Base-by-base conservation (phyloP, 2,888 invertebrate species). In the Amiota communis region DNA sequence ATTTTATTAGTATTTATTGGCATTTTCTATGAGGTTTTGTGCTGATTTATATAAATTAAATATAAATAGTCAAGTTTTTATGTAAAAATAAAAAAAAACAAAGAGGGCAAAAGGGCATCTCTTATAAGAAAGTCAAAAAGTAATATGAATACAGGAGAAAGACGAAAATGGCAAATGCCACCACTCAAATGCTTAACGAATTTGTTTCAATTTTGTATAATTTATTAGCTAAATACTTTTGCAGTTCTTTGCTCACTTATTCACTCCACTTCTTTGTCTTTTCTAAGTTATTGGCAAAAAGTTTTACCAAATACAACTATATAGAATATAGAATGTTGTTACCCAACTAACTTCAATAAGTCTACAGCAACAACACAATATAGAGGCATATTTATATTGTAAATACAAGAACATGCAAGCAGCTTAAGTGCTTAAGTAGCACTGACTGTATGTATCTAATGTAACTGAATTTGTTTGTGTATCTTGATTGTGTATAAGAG, bases 151-250 rank as follows among this genome's bases (percentile, higher is more conserved):
- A 36, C 36, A n/a, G 8, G 36, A 36, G 6, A 36, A 6, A 36
- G 36, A 57, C 3, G 57, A 57, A 15, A 57, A 57, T 57, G 57
- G 57, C 61, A 63, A 63, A 63, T 53, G 64, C 80, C 76, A 81
- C 80, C 76, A 81, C 85, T 81, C 76, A 76, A 77, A 78, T 82
- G 81, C 80, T 80, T 77, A 78, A 78, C 78, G 81, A 85, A 83
- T 85, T 83, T 85, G 84, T 83, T 83, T 84, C 82, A 85, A 83
- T 84, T 83, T 84, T 83, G 85, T 85, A 80, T 83, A 85, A 85
- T 83, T 83, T 83, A 83, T 85, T 85, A 83, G 84, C 82, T 85
- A 83, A 83, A 83, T 85, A 85, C 85, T 85, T 83, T 84, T 78
- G 82, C 83, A 36, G 36, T 36, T 36, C 36, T 36, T 36, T 36